phyloP scores from a whole-genome alignment of 2,113 vertebrate genomes.

The Orcinus orca region DNA sequence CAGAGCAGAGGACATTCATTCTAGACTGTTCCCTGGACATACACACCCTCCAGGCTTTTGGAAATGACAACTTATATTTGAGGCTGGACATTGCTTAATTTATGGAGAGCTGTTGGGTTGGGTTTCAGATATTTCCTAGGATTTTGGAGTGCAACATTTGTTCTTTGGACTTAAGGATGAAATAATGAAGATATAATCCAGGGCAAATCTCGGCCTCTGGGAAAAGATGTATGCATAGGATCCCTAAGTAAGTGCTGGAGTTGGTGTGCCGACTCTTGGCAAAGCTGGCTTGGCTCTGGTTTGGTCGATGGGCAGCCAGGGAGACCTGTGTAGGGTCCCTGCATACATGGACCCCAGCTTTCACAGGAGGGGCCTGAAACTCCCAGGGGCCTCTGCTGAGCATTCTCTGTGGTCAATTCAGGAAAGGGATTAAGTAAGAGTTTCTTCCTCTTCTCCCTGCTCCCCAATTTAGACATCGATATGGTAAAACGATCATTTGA shows the following conservation, averaged over 20 bases:
- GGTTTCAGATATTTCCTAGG: conserved; percentile 29
- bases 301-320: background rate
- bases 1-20: background rate
- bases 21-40: background rate
- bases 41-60: background rate
- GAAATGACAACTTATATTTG: conserved; percentile 1
- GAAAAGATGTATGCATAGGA: conserved; percentile 43
- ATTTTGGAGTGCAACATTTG: conserved; percentile 29
- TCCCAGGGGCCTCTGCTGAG: background rate
- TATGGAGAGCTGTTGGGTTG: background rate
- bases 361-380: conserved; percentile 19
- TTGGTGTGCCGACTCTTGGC: conserved; percentile 19
- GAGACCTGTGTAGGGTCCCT: conserved; percentile 40
- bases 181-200: conserved; percentile 58
- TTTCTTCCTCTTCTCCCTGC: conserved; percentile 41
- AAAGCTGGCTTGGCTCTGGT: conserved; percentile 26
- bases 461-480: conserved; percentile 24
- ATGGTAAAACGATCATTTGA: conserved; percentile 75
- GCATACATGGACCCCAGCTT: conserved; percentile 26
- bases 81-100: background rate
- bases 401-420: conserved; percentile 57
- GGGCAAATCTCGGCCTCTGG: conserved; percentile 65
- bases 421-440: conserved; percentile 47
- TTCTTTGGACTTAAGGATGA: conserved; percentile 44
- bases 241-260: conserved; percentile 64